These are phyloP conservation scores for Urosaurus nigricauda DNA, from an alignment of 2,797 vertebrate species.

Conservation along the genomic window DNA sequence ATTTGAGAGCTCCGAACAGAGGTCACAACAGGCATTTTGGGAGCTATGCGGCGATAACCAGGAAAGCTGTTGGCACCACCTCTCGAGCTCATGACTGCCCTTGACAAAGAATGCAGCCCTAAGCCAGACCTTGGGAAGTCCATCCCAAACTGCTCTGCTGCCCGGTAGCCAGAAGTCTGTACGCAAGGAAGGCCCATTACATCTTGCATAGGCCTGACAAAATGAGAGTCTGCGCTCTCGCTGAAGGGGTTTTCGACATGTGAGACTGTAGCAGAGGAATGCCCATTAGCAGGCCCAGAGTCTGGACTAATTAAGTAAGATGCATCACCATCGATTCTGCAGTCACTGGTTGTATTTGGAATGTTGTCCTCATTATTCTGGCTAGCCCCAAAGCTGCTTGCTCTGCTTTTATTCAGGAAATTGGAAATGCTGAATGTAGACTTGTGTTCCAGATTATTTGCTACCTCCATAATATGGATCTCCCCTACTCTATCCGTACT, in stretches of 20 bases:
- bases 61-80: constrained; percentile 83
- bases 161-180: constrained; percentile 84
- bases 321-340: constrained; percentile 82
- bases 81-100: constrained; percentile 84
- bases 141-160: constrained; percentile 87
- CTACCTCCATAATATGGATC: constrained; percentile 88
- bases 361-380: constrained; percentile 85
- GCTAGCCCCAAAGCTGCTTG: constrained; percentile 66
- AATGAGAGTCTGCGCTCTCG: constrained; percentile 87
- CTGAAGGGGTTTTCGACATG: constrained; percentile 85
- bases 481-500: constrained; percentile 87
- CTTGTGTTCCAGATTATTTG: constrained; percentile 86
- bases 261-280: constrained; percentile 79
- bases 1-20: constrained; percentile 83
- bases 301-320: constrained; percentile 89
- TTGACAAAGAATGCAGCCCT: constrained; percentile 89
- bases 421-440: constrained; percentile 90
- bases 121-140: constrained; percentile 91
- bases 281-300: constrained; percentile 74
- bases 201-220: constrained; percentile 89
- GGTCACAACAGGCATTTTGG: constrained; percentile 86
- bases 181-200: constrained; percentile 82
- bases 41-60: constrained; percentile 93
- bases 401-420: constrained; percentile 89
- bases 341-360: constrained; percentile 93